A percentile compares a stretch with the other conserved stretches of the same genome.
These are phyloP conservation scores for Mongoloraphidia duomilia DNA, from an alignment of 2,888 invertebrate species.

Conservation along the genomic window DNA sequence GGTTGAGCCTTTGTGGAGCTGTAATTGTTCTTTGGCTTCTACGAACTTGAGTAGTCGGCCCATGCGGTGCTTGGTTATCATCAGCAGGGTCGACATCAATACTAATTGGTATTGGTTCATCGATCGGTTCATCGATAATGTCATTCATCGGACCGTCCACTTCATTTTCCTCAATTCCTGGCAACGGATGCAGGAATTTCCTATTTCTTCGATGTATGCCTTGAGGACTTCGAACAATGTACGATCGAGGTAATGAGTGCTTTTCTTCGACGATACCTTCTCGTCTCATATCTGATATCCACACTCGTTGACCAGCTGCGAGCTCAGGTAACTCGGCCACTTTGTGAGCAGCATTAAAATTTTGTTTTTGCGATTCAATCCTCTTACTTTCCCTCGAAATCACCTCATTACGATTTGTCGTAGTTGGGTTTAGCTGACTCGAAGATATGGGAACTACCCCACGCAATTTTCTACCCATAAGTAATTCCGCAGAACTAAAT, in stretches of 20 bases:
- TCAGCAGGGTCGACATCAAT: no score
- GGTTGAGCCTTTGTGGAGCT: no score
- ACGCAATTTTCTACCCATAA: no score
- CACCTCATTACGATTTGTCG: slow-evolving; percentile 1
- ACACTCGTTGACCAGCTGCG: slow-evolving; percentile 13
- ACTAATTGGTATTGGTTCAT: no score
- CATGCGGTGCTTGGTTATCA: no score
- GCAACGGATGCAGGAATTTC: not conserved
- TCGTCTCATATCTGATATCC: slow-evolving; percentile 15
- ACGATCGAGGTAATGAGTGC: slow-evolving; percentile 6
- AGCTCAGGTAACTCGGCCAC: slow-evolving; percentile 10
- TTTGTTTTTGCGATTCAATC: slow-evolving; percentile 9
- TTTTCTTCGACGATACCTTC: slow-evolving; percentile 8
- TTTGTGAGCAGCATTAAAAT: slow-evolving; percentile 12
- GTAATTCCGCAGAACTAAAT: no score
- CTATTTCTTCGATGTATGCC: not conserved
- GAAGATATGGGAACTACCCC: no score
- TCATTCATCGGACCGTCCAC: no score
- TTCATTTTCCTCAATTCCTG: slow-evolving; percentile 2
- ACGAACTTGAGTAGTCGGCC: no score
- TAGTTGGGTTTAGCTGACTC: slow-evolving; percentile 1
- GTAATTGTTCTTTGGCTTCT: no score
- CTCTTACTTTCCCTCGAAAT: slow-evolving; percentile 8
- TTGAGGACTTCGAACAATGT: slow-evolving; percentile 7
- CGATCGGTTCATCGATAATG: no score